Conservation (phyloP, 2,113 vertebrate species). For the Pomatostomus ruficeps region DNA sequence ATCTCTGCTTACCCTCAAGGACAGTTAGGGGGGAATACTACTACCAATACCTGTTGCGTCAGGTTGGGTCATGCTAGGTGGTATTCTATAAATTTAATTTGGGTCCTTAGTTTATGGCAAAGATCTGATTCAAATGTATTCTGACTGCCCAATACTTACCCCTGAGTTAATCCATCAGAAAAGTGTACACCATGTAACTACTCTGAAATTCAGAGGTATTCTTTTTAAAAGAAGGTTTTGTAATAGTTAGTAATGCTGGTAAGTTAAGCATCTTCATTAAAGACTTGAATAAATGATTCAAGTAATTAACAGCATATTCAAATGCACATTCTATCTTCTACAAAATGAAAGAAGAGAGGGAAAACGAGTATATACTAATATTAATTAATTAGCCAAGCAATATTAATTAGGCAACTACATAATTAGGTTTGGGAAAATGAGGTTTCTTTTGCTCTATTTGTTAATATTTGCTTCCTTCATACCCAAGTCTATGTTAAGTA, state of each 20-base stretch:
- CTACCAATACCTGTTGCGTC: background rate
- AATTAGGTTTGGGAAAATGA: conserved; percentile 7
- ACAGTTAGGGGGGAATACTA: background rate
- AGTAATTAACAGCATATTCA: background rate
- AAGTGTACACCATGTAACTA: background rate
- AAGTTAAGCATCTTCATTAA: background rate
- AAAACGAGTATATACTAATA: background rate
- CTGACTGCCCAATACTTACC: background rate
- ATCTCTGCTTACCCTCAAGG: background rate
- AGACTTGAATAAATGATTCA: background rate
- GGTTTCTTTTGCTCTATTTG: background rate
- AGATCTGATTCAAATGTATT: background rate
- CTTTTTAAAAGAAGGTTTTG: background rate
- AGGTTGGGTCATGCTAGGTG: background rate
- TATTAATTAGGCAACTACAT: background rate
- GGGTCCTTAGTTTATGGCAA: background rate
- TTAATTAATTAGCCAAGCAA: conserved; percentile 32
- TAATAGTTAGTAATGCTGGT: background rate
- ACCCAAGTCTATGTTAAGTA: background rate
- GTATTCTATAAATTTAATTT: background rate
- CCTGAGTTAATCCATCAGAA: background rate
- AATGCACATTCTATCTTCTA: background rate
- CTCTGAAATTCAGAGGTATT: background rate
- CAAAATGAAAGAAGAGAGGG: background rate
- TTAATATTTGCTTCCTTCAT: background rate